Percentiles rank a stretch among this genome's conserved stretches.
Evolutionary conservation across 2,888 invertebrate species (phyloP).

Genomic region (Charanyca ferruginea): DNA sequence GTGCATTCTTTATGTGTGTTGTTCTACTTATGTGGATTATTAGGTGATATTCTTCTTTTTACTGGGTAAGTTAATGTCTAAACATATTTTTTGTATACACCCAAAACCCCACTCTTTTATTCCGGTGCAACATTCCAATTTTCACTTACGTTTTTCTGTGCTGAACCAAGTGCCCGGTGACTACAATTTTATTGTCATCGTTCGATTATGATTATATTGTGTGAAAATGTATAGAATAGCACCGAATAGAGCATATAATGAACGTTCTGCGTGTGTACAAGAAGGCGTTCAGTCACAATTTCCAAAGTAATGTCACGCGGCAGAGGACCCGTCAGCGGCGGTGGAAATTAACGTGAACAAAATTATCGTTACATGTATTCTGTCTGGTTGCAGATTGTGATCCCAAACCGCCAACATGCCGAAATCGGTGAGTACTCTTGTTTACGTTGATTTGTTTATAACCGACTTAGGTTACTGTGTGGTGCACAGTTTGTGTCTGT

Average conservation of each 20-base stretch:
- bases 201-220: conserved; percentile 72
- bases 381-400: conserved; percentile 87
- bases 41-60: conserved; percentile 89
- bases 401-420: conserved; percentile 91
- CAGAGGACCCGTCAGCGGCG: conserved; percentile 71
- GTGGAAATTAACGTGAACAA: conserved; percentile 72
- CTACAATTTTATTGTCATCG: conserved; percentile 79
- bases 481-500: conserved; percentile 34
- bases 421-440: conserved; percentile 91
- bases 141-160: conserved; percentile 73
- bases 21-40: conserved; percentile 91
- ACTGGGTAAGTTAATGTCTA: conserved; percentile 81
- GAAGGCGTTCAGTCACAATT: conserved; percentile 73
- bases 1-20: conserved; percentile 91
- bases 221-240: conserved; percentile 70
- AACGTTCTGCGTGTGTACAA: conserved; percentile 56
- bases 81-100: conserved; percentile 32
- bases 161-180: conserved; percentile 82
- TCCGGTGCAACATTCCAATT: conserved; percentile 48
- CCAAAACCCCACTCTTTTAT: conserved; percentile 46
- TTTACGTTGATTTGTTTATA: conserved; percentile 63
- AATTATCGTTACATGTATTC: conserved; percentile 73
- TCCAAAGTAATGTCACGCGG: conserved; percentile 76
- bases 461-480: conserved; percentile 30
- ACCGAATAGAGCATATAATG: conserved; percentile 57